Percentiles rank a stretch among this genome's conserved stretches.
These are phyloP conservation scores for Bettongia penicillata DNA, from an alignment of 2,113 vertebrate species.

Conservation along the genomic window DNA sequence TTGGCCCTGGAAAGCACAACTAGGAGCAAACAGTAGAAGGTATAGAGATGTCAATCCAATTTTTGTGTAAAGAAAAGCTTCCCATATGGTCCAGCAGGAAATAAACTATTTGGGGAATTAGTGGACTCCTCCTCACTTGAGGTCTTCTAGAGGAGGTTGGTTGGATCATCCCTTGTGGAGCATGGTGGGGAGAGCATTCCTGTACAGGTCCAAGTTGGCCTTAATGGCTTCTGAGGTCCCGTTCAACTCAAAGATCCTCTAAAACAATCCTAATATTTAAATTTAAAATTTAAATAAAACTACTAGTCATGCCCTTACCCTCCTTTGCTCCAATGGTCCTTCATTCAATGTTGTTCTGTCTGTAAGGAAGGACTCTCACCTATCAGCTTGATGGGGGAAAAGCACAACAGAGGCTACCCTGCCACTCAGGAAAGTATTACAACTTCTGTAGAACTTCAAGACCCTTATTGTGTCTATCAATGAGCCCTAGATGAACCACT, in stretches of 20 bases:
- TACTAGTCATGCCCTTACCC: neutral
- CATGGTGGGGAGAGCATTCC: neutral
- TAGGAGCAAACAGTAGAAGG: neutral
- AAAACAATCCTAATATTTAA: neutral
- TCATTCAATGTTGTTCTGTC: neutral
- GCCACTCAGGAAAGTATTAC: neutral
- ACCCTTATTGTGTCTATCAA: neutral
- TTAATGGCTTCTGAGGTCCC: neutral
- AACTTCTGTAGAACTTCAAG: neutral
- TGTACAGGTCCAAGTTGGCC: neutral
- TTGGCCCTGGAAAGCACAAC: neutral
- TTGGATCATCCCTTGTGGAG: too few species aligned
- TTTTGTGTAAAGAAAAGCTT: neutral
- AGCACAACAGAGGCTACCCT: neutral
- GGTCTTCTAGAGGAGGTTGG: too few species aligned
- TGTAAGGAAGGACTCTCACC: neutral
- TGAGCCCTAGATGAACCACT: neutral
- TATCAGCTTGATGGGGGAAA: neutral
- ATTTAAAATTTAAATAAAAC: too few species aligned
- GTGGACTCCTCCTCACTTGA: neutral
- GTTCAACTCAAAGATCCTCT: neutral
- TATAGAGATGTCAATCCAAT: neutral
- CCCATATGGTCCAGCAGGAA: neutral
- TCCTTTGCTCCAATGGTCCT: neutral
- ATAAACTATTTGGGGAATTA: neutral